Conservation (phyloP, 2,888 invertebrate species). For the Ectobius pallidus region DNA sequence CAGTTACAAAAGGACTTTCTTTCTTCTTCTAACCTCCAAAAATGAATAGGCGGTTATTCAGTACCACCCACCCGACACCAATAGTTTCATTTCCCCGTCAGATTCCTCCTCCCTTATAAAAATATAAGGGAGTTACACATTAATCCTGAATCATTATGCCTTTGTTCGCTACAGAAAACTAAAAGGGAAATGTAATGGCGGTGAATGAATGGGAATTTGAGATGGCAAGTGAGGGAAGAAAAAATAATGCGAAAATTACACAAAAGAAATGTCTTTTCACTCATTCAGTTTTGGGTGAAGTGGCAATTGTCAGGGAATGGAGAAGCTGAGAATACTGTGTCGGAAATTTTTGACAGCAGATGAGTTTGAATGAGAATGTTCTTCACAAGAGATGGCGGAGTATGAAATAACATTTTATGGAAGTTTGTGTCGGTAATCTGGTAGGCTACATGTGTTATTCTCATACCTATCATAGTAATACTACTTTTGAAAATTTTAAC, state of each 20-base stretch:
- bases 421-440: too few relatives aligned
- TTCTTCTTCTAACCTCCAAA: conserved; percentile 28
- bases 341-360: too few relatives aligned
- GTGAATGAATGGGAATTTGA: conserved; percentile 30
- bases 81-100: background rate
- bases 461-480: too few relatives aligned
- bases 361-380: too few relatives aligned
- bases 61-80: conserved; percentile 6
- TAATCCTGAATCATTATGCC: conserved; percentile 42
- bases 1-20: conserved; percentile 4
- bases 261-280: conserved; percentile 37
- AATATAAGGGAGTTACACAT: conserved; percentile 38
- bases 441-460: too few relatives aligned
- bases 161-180: conserved; percentile 39
- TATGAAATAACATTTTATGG: too few relatives aligned
- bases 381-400: too few relatives aligned
- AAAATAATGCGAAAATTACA: conserved; percentile 37
- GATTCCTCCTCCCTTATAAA: conserved; percentile 21
- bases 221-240: conserved; percentile 1
- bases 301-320: background rate
- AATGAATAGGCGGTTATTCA: conserved; percentile 37
- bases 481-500: too few relatives aligned
- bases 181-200: conserved; percentile 38
- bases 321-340: background rate
- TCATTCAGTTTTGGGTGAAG: background rate